These are phyloP conservation scores for Myotis findleyi DNA, from an alignment of 2,797 vertebrate species.

Conservation along the genomic window DNA sequence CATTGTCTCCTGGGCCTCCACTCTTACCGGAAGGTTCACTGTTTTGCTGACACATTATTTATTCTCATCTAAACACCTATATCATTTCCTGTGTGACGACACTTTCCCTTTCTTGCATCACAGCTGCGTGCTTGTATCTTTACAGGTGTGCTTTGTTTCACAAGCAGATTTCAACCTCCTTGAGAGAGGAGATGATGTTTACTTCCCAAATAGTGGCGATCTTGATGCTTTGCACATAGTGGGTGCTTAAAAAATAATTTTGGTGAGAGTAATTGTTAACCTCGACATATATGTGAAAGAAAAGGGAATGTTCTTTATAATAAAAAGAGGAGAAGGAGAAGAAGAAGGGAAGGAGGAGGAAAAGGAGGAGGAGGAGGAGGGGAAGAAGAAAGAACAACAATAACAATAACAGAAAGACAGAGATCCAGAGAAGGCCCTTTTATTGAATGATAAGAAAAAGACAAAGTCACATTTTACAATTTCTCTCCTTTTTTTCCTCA, in stretches of 20 bases:
- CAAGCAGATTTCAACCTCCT: neutral
- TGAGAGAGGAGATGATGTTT: neutral
- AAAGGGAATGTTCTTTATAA: neutral
- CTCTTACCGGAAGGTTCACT: neutral
- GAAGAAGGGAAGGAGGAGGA: no score
- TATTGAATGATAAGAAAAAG: neutral
- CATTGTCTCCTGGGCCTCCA: neutral
- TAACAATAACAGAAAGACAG: no score
- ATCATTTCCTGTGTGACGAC: neutral
- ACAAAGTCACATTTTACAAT: neutral
- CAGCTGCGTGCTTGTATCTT: neutral
- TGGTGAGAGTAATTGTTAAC: neutral
- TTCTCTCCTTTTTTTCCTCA: neutral
- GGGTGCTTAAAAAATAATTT: neutral
- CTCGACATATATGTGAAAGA: neutral
- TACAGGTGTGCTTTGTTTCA: neutral
- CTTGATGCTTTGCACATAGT: neutral
- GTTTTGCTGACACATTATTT: neutral
- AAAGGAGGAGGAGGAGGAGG: fast-evolving
- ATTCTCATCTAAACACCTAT: neutral
- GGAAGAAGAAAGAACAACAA: no score
- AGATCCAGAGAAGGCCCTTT: neutral
- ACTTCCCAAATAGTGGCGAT: neutral
- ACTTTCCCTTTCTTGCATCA: neutral
- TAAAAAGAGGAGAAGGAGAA: neutral